phyloP scores from a whole-genome alignment of 2,113 vertebrate genomes.

The Acanthochromis polyacanthus region DNA sequence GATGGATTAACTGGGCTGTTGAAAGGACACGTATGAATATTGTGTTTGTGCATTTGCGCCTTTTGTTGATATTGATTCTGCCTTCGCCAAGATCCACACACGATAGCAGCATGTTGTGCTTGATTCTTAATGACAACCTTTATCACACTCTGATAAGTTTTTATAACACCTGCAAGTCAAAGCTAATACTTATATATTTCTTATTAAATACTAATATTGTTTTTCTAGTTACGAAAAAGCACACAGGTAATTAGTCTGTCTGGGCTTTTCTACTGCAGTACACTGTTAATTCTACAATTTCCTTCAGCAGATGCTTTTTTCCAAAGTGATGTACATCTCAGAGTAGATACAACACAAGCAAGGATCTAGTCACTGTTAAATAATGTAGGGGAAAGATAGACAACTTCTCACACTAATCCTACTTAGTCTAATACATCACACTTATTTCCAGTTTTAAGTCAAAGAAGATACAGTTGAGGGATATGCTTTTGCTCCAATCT shows the following conservation, averaged over 20 bases:
- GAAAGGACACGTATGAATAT: constrained; percentile 50
- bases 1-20: constrained; percentile 46
- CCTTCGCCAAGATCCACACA: constrained; percentile 29
- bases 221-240: constrained; percentile 13
- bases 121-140: constrained; percentile 49
- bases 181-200: constrained; percentile 13
- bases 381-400: neutral
- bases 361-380: neutral
- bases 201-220: neutral
- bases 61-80: constrained; percentile 71
- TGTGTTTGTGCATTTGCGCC: constrained; percentile 47
- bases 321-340: constrained; percentile 31
- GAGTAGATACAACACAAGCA: no score
- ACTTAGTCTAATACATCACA: neutral
- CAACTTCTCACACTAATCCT: neutral
- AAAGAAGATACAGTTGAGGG: no score
- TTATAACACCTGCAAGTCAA: constrained; percentile 25
- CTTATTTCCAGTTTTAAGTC: no score
- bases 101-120: constrained; percentile 27
- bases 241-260: neutral
- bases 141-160: constrained; percentile 46
- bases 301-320: constrained; percentile 52
- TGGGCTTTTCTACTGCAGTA: constrained; percentile 8
- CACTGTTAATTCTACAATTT: no score
- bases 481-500: no score